Evolutionary conservation across 2,113 vertebrate species (phyloP), one percentile per base, ranked within the genome.

Genomic region (Pseudorectes ferrugineus): DNA sequence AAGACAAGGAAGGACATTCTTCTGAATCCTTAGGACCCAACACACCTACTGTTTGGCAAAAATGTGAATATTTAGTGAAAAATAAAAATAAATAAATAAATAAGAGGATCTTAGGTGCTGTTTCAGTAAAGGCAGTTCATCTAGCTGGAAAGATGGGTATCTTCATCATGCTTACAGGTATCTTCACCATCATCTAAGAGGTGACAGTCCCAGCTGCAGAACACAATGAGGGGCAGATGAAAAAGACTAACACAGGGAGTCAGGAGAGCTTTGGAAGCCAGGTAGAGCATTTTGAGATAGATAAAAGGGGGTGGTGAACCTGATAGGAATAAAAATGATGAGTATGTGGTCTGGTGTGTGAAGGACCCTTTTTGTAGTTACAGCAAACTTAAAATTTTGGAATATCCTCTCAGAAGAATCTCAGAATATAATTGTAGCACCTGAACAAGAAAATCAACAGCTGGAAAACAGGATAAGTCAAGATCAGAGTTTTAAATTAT

Each of bases 391-490:
- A 24, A 85, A 58, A 26, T 54, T 87, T 46, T 61, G 46, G 10
- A 91, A n/a, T 65, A 70, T 29, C 33, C 21, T 75, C 67, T 94
- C 71, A 80, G 49, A 85, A 71, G 21, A 61, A 61, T 22, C 28
- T 78, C 45, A 43, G 33, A 72, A 61, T 46, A 21, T 59, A 94
- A 61, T 46, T 80, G 55, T 49, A 81, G 42, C 17, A 65, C 16
- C 51, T 58, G 57, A 93, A 77, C 40, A 26, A 57, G 62, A 84
- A 88, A 87, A 78, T 51, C 23, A 92, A 61, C 35, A 88, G 46
- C 54, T 74, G 35, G 24, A 6, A 89, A 88, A 49, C 10, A 59
- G 15, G 62, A 8, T 57, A 83, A 75, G 49, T 78, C 63, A 71
- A 79, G 31, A 72, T 11, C 13, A 68, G 22, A 45, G 28, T 58